A percentile compares a stretch with the other conserved stretches of the same genome.
Conservation (phyloP, 2,888 invertebrate genomes). For the Timandra comae region DNA sequence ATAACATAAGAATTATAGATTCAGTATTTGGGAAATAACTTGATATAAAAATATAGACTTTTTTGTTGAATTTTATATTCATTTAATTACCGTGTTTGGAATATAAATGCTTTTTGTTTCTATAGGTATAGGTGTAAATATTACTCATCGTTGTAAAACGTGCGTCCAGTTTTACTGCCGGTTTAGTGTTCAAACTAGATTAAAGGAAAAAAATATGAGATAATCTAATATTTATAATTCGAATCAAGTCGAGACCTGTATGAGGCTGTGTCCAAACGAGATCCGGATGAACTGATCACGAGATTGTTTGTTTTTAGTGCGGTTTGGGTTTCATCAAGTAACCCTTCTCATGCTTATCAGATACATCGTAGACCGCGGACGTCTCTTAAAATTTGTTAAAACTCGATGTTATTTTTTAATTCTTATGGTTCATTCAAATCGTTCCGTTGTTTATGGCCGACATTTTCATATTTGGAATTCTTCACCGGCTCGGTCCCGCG, state of each 20-base stretch:
- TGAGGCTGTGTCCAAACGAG: slow-evolving; percentile 35
- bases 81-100: slow-evolving; percentile 35
- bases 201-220: slow-evolving; percentile 41
- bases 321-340: slow-evolving; percentile 63
- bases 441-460: slow-evolving; percentile 73
- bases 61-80: no score
- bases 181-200: slow-evolving; percentile 53
- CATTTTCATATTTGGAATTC: slow-evolving; percentile 75
- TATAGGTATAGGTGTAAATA: slow-evolving; percentile 34
- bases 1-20: no score
- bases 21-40: no score
- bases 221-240: slow-evolving; percentile 32
- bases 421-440: slow-evolving; percentile 71
- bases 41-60: no score
- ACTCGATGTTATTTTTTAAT: slow-evolving; percentile 59
- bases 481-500: slow-evolving; percentile 33
- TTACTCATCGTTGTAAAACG: slow-evolving; percentile 47
- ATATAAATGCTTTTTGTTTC: slow-evolving; percentile 40
- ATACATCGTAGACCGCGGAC: slow-evolving; percentile 50
- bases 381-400: slow-evolving; percentile 67
- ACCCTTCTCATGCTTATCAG: slow-evolving; percentile 71
- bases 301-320: slow-evolving; percentile 59
- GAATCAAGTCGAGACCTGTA: slow-evolving; percentile 67
- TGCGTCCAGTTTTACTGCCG: slow-evolving; percentile 43
- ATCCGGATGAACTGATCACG: slow-evolving; percentile 61